phyloP scores from a whole-genome alignment of 2,797 vertebrate genomes.

The Pipistrellus pygmaeus region DNA sequence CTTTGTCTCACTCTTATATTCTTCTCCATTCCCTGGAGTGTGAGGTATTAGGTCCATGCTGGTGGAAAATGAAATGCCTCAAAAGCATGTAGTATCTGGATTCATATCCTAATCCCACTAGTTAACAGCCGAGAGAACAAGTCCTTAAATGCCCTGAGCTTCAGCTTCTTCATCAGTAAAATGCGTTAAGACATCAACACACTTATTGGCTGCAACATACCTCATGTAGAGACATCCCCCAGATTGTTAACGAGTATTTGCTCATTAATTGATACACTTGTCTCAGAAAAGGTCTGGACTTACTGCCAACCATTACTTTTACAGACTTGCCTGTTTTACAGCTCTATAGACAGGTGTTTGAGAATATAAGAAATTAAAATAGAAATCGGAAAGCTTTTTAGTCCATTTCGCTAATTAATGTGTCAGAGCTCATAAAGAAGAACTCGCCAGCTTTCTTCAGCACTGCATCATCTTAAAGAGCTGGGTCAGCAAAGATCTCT shows the following conservation, averaged over 20 bases:
- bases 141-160: background rate
- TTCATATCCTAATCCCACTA: background rate
- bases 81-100: background rate
- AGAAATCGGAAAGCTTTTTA: constrained; percentile 92
- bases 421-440: constrained; percentile 97
- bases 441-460: constrained; percentile 90
- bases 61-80: background rate
- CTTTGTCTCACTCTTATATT: background rate
- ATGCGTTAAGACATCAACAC: background rate
- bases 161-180: constrained; percentile 6
- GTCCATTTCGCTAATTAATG: constrained; percentile 98
- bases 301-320: constrained; percentile 75
- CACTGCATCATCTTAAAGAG: constrained; percentile 90
- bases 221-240: background rate
- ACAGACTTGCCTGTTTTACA: constrained; percentile 76
- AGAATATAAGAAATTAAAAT: constrained; percentile 96
- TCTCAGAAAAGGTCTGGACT: constrained; percentile 68
- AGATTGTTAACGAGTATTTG: constrained; percentile 19
- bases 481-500: constrained; percentile 92
- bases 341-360: constrained; percentile 87
- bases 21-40: background rate
- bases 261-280: constrained; percentile 77
- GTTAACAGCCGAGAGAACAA: background rate
- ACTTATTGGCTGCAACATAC: background rate
- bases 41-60: background rate